These are phyloP conservation scores for Cephalopterus ornatus DNA, from an alignment of 2,113 vertebrate genomes.

Conservation along the genomic window DNA sequence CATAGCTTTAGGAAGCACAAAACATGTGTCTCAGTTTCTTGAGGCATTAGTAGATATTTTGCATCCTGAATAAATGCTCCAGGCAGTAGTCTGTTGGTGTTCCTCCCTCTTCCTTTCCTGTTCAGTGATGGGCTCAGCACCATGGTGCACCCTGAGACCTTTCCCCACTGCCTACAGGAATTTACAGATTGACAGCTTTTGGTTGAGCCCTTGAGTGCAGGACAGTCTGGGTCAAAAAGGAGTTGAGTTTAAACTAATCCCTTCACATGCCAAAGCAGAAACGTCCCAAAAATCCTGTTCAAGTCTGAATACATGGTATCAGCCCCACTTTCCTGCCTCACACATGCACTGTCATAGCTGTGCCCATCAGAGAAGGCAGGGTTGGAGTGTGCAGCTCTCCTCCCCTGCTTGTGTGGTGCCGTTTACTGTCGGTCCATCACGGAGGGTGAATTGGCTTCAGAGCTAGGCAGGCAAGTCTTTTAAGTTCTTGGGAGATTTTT, in stretches of 20 bases:
- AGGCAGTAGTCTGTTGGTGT: not conserved
- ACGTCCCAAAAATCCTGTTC: not conserved
- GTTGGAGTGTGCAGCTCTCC: not conserved
- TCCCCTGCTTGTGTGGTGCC: not conserved
- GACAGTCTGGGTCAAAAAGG: not conserved
- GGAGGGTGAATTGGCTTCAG: not conserved
- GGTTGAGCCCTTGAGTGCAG: not conserved
- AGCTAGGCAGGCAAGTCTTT: not conserved
- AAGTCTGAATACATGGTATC: not conserved
- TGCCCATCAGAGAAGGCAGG: not conserved
- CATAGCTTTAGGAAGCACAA: not conserved
- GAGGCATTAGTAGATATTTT: not conserved
- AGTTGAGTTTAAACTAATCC: not conserved
- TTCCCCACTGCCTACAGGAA: not conserved
- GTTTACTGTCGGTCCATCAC: not conserved
- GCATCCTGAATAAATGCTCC: not conserved
- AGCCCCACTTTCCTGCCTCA: not conserved
- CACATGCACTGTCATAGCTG: accelerated
- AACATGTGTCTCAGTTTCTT: not conserved
- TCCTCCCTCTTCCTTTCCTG: not conserved
- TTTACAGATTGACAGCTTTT: not conserved
- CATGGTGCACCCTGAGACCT: not conserved
- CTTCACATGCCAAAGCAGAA: not conserved
- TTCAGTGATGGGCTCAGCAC: not conserved
- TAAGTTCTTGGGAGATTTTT: not conserved